Evolutionary conservation across 2,888 invertebrate genomes (phyloP).

Genomic region (Biston stratarius): DNA sequence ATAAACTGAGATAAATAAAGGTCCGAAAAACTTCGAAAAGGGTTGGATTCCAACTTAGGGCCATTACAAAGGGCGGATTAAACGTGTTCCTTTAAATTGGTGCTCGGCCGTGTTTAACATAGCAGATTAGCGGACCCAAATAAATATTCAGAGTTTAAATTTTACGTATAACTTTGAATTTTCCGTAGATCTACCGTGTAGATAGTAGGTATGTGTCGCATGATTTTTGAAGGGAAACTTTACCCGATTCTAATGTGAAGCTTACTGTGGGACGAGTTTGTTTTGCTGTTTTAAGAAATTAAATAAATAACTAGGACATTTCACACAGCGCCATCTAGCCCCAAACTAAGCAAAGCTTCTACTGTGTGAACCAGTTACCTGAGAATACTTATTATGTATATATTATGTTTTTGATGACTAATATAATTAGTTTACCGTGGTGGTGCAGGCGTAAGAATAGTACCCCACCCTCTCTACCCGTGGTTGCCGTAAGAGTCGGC

Average conservation of each 20-base stretch:
- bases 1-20: slow-evolving; percentile 23
- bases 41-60: slow-evolving; percentile 18
- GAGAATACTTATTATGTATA: no score
- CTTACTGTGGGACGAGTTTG: slow-evolving; percentile 5
- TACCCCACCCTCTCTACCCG: no score
- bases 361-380: no score
- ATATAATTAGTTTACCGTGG: no score
- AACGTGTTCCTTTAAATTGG: slow-evolving; percentile 65
- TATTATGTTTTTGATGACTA: no score
- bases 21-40: slow-evolving; percentile 24
- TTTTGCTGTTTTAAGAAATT: background rate
- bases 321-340: no score
- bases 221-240: slow-evolving; percentile 3
- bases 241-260: background rate
- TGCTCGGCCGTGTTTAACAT: slow-evolving; percentile 50
- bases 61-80: slow-evolving; percentile 56
- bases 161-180: slow-evolving; percentile 25
- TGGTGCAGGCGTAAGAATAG: no score
- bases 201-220: slow-evolving; percentile 1
- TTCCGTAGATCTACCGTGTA: slow-evolving; percentile 4
- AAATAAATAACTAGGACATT: background rate
- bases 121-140: slow-evolving; percentile 58
- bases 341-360: no score
- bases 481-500: no score
- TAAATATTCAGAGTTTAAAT: slow-evolving; percentile 47